These are phyloP conservation scores for Punctoribates punctum DNA, from an alignment of 2,888 invertebrate species.

Conservation along the genomic window DNA sequence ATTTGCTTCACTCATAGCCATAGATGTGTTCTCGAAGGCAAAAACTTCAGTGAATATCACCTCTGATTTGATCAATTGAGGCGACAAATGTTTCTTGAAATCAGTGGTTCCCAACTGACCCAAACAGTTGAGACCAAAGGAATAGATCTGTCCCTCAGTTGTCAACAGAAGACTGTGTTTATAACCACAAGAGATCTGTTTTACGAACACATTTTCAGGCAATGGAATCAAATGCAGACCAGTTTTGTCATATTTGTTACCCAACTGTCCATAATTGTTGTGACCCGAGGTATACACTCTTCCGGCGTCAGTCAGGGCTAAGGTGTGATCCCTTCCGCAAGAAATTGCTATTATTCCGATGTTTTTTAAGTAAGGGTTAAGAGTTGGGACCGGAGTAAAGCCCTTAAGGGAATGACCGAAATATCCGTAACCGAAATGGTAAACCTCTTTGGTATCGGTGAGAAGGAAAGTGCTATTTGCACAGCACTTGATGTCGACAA, in stretches of 20 bases:
- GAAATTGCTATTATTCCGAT: neutral
- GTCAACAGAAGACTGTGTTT: neutral
- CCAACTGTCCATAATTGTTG: slow-evolving; percentile 61
- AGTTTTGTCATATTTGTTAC: neutral
- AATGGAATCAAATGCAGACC: neutral
- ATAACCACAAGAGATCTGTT: neutral
- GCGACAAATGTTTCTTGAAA: too few species aligned
- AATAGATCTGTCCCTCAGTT: slow-evolving; percentile 13
- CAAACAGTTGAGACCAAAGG: slow-evolving; percentile 19
- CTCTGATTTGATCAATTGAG: too few species aligned
- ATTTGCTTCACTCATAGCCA: too few species aligned
- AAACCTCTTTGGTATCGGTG: too few species aligned
- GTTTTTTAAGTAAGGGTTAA: neutral
- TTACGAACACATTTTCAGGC: neutral
- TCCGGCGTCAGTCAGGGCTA: slow-evolving; percentile 53
- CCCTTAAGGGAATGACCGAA: too few species aligned
- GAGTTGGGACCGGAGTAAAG: neutral
- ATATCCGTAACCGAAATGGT: too few species aligned
- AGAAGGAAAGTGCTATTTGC: too few species aligned
- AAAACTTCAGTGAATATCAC: too few species aligned
- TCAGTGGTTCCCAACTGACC: too few species aligned
- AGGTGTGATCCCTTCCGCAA: slow-evolving; percentile 51
- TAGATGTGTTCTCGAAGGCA: too few species aligned
- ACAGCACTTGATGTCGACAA: neutral
- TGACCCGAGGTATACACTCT: slow-evolving; percentile 68